These are phyloP conservation scores for Drosophila cognata DNA, from an alignment of 2,888 invertebrate species.

Conservation along the genomic window DNA sequence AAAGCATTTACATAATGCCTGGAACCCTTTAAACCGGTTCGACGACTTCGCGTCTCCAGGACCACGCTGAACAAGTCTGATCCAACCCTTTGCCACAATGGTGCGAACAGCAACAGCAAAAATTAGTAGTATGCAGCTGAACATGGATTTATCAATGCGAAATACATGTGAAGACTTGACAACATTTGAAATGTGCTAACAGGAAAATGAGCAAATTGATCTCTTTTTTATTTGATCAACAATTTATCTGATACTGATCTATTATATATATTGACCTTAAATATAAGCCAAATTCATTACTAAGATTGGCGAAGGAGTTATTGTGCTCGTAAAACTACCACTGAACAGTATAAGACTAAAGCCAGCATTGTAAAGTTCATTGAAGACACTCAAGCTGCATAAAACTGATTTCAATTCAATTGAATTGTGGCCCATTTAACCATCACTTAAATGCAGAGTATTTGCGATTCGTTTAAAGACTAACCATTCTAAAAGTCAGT, in stretches of 20 bases:
- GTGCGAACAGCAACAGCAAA: constrained; percentile 12
- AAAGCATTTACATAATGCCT: constrained; percentile 48
- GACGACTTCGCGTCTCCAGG: neutral
- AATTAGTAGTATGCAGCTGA: neutral
- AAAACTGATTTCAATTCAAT: neutral
- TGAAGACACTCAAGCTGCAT: neutral
- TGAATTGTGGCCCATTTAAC: neutral
- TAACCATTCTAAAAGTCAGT: constrained; percentile 6
- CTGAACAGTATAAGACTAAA: no score
- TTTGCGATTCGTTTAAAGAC: constrained; percentile 6
- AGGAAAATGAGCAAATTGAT: neutral
- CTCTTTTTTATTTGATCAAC: neutral
- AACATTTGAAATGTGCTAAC: neutral
- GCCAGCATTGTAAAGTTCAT: neutral
- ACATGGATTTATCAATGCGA: neutral
- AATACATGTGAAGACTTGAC: neutral
- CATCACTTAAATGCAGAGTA: constrained; percentile 6
- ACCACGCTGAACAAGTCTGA: constrained; percentile 3
- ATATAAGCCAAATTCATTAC: neutral
- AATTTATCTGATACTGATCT: neutral
- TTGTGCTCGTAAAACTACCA: neutral
- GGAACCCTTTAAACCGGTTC: constrained; percentile 30
- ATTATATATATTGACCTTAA: neutral
- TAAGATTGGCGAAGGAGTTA: no score
- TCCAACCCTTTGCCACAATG: constrained; percentile 30